Conservation (phyloP, 2,888 invertebrate species). For the Enchytraeus crypticus region DNA sequence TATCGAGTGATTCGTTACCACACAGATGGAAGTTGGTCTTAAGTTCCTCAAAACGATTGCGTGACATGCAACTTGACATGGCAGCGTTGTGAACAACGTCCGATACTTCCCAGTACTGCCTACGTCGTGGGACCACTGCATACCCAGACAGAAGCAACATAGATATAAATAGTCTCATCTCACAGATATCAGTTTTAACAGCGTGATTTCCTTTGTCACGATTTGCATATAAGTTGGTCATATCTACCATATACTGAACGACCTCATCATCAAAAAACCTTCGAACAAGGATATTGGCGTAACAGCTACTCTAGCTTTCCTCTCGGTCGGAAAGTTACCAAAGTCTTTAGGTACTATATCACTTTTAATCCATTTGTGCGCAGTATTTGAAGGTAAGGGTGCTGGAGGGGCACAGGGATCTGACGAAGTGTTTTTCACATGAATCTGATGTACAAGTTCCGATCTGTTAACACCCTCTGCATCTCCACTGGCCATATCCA, state of each 20-base stretch:
- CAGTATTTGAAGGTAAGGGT: too few relatives aligned
- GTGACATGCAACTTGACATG: neutral
- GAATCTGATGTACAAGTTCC: too few relatives aligned
- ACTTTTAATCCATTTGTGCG: too few relatives aligned
- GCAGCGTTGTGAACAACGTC: neutral
- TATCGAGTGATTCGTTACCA: neutral
- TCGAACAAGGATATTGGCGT: too few relatives aligned
- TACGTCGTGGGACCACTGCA: neutral
- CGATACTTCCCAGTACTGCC: neutral
- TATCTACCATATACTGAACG: neutral
- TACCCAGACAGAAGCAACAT: neutral
- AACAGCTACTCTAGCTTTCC: too few relatives aligned
- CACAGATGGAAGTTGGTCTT: neutral
- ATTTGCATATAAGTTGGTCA: neutral
- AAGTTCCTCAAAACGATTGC: neutral
- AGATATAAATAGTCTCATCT: neutral
- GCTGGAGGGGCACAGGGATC: too few relatives aligned
- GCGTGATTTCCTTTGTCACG: neutral
- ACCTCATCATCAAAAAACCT: neutral
- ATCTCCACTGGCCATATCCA: too few relatives aligned
- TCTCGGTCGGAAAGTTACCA: too few relatives aligned
- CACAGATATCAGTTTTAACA: neutral
- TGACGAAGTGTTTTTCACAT: too few relatives aligned
- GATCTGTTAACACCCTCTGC: too few relatives aligned
- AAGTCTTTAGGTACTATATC: too few relatives aligned